Evolutionary conservation across 2,888 invertebrate genomes (phyloP).

Genomic region (Diploptera punctata): DNA sequence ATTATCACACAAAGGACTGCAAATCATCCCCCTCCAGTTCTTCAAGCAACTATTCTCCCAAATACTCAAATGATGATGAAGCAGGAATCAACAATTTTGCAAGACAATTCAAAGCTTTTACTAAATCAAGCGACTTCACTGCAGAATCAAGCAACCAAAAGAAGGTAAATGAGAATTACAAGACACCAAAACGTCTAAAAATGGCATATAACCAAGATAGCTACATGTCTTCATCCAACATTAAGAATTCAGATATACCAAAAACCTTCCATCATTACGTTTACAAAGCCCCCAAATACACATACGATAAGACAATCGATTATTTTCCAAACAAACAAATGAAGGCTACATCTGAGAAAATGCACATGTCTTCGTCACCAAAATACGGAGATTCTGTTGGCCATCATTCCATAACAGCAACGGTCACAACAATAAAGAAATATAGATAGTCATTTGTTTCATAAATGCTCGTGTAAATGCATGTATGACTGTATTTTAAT

Average conservation of each 20-base stretch:
- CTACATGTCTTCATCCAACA: background rate
- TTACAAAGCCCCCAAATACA: slow-evolving; percentile 11
- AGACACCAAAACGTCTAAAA: too few relatives aligned
- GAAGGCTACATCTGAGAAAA: background rate
- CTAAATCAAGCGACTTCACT: background rate
- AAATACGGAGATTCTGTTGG: background rate
- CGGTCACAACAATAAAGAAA: background rate
- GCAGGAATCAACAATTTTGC: background rate
- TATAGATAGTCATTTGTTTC: too few relatives aligned
- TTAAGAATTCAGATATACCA: background rate
- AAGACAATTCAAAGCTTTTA: slow-evolving; percentile 14
- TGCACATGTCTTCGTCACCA: background rate
- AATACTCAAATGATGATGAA: background rate
- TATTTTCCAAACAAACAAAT: background rate
- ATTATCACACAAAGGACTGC: background rate
- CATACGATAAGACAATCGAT: background rate
- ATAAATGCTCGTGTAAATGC: too few relatives aligned
- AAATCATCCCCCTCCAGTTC: background rate
- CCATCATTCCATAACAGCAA: background rate
- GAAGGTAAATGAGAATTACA: slow-evolving; percentile 3
- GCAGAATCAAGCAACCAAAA: background rate
- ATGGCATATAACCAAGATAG: background rate
- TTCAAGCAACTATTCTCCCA: background rate
- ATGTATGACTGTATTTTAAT: too few relatives aligned
- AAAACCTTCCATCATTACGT: background rate